phyloP scores from a whole-genome alignment of 2,888 invertebrate species.

The Cheiracanthium punctorium region DNA sequence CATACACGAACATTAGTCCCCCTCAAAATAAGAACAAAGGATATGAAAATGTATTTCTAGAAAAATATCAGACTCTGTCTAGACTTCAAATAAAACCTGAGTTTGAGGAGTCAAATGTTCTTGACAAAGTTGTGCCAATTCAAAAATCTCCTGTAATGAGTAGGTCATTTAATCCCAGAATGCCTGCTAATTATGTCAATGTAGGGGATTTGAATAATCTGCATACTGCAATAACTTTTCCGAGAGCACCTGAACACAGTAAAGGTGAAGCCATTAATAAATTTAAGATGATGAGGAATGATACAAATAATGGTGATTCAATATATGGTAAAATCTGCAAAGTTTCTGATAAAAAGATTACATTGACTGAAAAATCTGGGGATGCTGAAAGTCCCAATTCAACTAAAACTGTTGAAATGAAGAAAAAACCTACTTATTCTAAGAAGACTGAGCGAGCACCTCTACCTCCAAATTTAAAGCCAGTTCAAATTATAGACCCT shows the following conservation, averaged over 20 bases:
- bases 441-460: slow-evolving; percentile 53
- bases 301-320: background rate
- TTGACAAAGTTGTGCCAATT: background rate
- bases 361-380: background rate
- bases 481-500: background rate
- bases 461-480: slow-evolving; percentile 26
- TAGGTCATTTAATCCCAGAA: background rate
- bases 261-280: background rate
- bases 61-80: slow-evolving; percentile 51
- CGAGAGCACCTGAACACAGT: background rate
- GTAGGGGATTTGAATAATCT: background rate
- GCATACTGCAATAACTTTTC: background rate
- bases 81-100: slow-evolving; percentile 40
- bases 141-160: background rate
- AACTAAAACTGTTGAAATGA: background rate
- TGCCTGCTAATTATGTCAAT: slow-evolving; percentile 50
- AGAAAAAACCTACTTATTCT: slow-evolving; percentile 31
- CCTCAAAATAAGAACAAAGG: slow-evolving; percentile 2
- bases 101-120: background rate
- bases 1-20: slow-evolving; percentile 41
- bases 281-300: too few relatives aligned
- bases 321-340: slow-evolving; percentile 44
- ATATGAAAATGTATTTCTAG: slow-evolving; percentile 52
- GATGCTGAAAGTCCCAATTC: background rate
- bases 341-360: slow-evolving; percentile 13